Evolutionary conservation across 2,113 vertebrate species (phyloP).

Genomic region (Sander lucioperca): DNA sequence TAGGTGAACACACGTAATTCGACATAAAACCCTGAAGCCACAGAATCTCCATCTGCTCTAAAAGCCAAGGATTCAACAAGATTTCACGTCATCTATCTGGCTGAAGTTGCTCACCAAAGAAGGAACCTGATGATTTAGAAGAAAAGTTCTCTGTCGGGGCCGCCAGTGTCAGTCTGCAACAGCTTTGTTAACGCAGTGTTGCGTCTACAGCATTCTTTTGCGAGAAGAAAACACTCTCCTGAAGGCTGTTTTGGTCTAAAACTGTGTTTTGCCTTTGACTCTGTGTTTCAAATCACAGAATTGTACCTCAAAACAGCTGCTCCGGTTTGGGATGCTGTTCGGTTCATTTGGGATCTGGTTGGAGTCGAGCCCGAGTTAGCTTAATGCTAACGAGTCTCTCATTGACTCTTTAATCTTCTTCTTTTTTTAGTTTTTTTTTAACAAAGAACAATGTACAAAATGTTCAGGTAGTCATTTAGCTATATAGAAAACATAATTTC

Average conservation of each 20-base stretch:
- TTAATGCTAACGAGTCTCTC: not conserved
- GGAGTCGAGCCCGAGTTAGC: not conserved
- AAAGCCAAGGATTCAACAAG: not conserved
- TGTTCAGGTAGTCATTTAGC: conserved; percentile 13
- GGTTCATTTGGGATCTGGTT: not conserved
- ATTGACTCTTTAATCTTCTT: not conserved
- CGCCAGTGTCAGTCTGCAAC: not conserved
- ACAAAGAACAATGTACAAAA: conserved; percentile 43
- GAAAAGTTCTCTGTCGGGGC: not conserved
- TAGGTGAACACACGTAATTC: conserved; percentile 17
- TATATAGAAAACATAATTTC: conserved; percentile 26
- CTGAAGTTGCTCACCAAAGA: not conserved
- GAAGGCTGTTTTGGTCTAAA: not conserved
- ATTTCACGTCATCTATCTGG: conserved; percentile 5
- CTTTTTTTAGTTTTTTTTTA: not conserved
- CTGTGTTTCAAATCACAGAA: not conserved
- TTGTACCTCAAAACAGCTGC: not conserved
- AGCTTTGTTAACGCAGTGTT: not conserved
- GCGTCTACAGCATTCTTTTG: not conserved
- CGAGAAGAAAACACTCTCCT: not conserved
- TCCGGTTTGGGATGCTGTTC: not conserved
- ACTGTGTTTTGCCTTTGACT: not conserved
- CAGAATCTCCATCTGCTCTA: conserved; percentile 30
- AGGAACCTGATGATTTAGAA: not conserved
- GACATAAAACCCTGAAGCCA: conserved; percentile 27